A percentile compares a stretch with the other conserved stretches of the same genome.
Evolutionary conservation across 2,797 vertebrate genomes (phyloP).

Genomic region (Coranthus polyacanthus): DNA sequence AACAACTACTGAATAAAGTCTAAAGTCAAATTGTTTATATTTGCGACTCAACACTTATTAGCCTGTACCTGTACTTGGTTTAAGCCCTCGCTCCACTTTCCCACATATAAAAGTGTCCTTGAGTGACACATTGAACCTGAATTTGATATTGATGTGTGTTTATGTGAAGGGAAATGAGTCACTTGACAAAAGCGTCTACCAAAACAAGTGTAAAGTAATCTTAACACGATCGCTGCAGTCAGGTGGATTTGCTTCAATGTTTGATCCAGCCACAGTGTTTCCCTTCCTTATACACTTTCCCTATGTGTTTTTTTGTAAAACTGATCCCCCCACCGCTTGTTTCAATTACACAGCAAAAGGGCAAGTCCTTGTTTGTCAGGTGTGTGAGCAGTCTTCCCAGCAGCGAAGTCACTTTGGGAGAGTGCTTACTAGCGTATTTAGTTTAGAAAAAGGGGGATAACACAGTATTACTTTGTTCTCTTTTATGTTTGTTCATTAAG

Average conservation of each 20-base stretch:
- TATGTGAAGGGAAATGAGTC: neutral
- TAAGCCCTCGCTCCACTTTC: neutral
- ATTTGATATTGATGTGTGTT: neutral
- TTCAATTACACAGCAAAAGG: conserved; percentile 1
- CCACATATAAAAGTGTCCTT: neutral
- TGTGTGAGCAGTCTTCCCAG: conserved; percentile 10
- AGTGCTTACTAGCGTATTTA: conserved; percentile 20
- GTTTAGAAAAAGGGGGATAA: too few relatives aligned
- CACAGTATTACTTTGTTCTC: neutral
- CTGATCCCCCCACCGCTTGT: neutral
- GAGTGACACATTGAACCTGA: neutral
- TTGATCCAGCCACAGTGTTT: neutral
- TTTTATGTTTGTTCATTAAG: conserved; percentile 8
- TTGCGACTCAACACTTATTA: neutral
- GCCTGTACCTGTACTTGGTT: neutral
- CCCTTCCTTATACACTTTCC: neutral
- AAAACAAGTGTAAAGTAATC: neutral
- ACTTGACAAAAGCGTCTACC: neutral
- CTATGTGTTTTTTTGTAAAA: neutral
- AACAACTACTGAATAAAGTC: neutral
- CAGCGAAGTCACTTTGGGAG: conserved; percentile 29
- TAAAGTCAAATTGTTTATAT: neutral
- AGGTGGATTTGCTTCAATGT: neutral
- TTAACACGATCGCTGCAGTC: neutral
- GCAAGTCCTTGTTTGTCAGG: conserved; percentile 8